Percentiles rank a stretch among this genome's conserved stretches.
Evolutionary conservation across 2,113 vertebrate genomes (phyloP).

Genomic region (Daboia siamensis): DNA sequence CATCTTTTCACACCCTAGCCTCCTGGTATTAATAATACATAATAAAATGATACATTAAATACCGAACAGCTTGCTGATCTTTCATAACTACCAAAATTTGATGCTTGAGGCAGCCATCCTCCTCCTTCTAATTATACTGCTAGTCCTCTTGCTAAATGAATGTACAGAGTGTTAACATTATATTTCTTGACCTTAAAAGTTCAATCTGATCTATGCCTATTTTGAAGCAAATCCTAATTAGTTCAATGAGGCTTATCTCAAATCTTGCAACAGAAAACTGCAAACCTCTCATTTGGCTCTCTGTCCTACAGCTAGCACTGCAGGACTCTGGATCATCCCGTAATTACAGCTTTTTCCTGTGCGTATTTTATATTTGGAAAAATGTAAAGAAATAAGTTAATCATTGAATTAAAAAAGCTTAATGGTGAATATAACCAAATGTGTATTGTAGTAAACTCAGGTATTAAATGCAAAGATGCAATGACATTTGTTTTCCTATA

Average conservation of each 20-base stretch:
- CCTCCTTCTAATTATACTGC: not conserved
- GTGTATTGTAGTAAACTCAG: not conserved
- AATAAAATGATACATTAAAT: not conserved
- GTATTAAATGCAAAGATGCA: not conserved
- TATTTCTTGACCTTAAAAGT: not conserved
- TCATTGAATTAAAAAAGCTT: not conserved
- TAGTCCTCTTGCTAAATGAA: not conserved
- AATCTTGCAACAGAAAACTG: not conserved
- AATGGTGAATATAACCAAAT: constrained; percentile 4
- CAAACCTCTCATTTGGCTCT: not conserved
- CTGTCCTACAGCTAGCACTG: not conserved
- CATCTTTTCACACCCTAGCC: not conserved
- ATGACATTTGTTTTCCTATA: not conserved
- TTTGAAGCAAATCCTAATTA: not conserved
- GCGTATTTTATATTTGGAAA: not conserved
- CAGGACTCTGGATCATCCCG: not conserved
- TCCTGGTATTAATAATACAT: not conserved
- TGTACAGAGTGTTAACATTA: not conserved
- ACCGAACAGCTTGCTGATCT: not conserved
- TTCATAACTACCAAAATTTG: not conserved
- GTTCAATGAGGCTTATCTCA: not conserved
- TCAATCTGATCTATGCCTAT: not conserved
- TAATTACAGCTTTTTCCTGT: not conserved
- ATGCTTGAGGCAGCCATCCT: not conserved
- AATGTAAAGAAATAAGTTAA: not conserved